Evolutionary conservation across 2,888 invertebrate species (phyloP), one percentile per base, ranked within the genome.

Genomic region (Acanthopleura granulata): DNA sequence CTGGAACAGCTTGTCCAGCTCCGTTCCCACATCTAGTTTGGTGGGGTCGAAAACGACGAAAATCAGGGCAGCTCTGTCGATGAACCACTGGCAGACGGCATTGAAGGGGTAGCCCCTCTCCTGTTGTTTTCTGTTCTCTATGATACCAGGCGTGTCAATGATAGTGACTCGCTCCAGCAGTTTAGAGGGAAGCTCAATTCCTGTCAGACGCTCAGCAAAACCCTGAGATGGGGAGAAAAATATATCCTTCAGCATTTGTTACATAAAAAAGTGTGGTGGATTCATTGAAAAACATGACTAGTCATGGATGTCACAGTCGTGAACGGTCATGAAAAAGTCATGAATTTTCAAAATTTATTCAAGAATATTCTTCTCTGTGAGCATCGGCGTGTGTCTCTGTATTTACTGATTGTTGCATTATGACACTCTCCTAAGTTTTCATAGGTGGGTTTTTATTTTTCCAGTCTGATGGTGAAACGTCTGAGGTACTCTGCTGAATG

Each of bases 41-140:
- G 96, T 95, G 78, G 97, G 97, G 92, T 98, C 98, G 90, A 97
- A 97, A 50, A 97, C 95, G 76, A 98, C 93, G 92, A 97, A 97
- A 89, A 98, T 97, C 83, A 97, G 95, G 90, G 97, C 97, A 30
- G 97, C 97, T 79, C 97, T 93, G 91, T 97, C 97, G 87, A 97
- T 97, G 92, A 98, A 97, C 97, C 97, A 98, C 91, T 97, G 97
- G 89, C 97, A 97, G 72, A 97, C 97, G 89, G 97, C 97, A 89
- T 97, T 97, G 92, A 97, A 97, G 74, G 97, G 97, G 89, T 97
- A 97, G 77, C 96, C 93, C 74, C 97, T 93, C 73, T 97, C 97
- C 73, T 96, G 95, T 92, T 96, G 96, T 91, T 97, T 96, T 82
- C 96, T 93, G 79, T 87, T 87, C 93, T 98, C 97, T 85, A 97